Evolutionary conservation across 2,113 vertebrate genomes (phyloP).

Genomic region (Motacilla alba): DNA sequence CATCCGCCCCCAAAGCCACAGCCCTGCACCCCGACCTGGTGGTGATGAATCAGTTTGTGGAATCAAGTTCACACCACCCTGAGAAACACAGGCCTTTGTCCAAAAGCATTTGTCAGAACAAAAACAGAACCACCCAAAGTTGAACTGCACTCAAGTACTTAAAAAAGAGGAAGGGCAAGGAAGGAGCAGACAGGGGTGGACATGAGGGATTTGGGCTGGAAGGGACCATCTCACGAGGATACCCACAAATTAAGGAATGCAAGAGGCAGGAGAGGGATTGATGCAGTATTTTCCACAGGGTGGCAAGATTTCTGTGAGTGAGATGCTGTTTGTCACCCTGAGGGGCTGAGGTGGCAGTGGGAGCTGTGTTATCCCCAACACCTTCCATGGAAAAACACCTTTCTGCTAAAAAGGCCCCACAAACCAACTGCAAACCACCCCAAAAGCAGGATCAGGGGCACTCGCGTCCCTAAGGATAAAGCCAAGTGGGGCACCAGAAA

Average conservation of each 20-base stretch:
- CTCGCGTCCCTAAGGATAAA: accelerated
- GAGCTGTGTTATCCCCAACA: accelerated
- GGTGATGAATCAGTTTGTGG: background rate
- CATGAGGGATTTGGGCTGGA: background rate
- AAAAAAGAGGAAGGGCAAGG: background rate
- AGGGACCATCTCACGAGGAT: background rate
- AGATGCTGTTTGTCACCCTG: background rate
- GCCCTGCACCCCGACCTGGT: accelerated
- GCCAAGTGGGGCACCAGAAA: background rate
- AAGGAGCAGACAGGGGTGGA: background rate
- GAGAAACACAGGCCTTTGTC: background rate
- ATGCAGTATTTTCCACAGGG: background rate
- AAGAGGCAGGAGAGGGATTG: background rate
- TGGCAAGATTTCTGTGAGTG: accelerated
- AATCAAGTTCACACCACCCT: background rate
- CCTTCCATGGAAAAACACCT: background rate
- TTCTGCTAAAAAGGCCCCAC: background rate
- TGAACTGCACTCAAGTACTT: background rate
- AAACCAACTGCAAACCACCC: background rate
- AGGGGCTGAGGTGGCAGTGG: background rate
- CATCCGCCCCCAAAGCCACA: accelerated
- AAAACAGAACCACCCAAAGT: slow-evolving; percentile 43
- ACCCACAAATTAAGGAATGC: accelerated
- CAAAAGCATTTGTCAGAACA: slow-evolving; percentile 35
- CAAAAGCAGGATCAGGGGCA: too few relatives aligned